Evolutionary conservation across 1,140 invertebrate species (phyloP), one percentile per base, ranked within the genome.

Genomic region (Bactericera cockerelli): DNA sequence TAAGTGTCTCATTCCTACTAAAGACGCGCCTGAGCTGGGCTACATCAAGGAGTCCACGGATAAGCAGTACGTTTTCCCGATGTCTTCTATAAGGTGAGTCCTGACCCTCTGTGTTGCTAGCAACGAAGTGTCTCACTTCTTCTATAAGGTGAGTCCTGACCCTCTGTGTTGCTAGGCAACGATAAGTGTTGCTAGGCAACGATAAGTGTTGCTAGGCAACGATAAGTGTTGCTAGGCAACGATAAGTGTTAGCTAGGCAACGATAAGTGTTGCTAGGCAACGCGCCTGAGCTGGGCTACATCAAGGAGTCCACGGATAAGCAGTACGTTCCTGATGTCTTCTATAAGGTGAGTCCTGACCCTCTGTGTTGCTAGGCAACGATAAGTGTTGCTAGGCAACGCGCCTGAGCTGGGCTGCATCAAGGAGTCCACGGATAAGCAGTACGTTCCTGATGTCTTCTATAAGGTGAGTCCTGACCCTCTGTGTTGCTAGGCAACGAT

Each of bases 311-410:
- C 14, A 79, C 82, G 54, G 86, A 92, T 67, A 83, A 89, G 68
- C 93, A 98, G 74, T 99, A 94, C 77, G 94, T 99, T 67, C 96
- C 97, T 58, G 95, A 99, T 79, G 95, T 99, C 60, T 98, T 93
- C 73, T 99, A 95, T 71, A 98, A 95, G 85, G 93, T 96, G 72
- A 79, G 79, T n/a, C n/a, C n/a, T n/a, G n/a, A n/a, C n/a, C n/a
- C n/a, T n/a, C n/a, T n/a, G n/a, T n/a, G n/a, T n/a, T n/a, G n/a
- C n/a, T 99, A 67, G 95, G 98, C 31, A 77, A 88, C 55, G 95
- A 98, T 72, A 80, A 87, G 64, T 95, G 93, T 73, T 77, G 99
- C 58, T 77, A 99, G 65, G 96, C 97, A 93, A 98, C 79, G 90
- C 89, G 56, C 91, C 94, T 38, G 95, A 99, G 74, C 79, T 99